These are phyloP conservation scores for Eulithis prunata DNA, from an alignment of 2,888 invertebrate genomes.

Conservation along the genomic window DNA sequence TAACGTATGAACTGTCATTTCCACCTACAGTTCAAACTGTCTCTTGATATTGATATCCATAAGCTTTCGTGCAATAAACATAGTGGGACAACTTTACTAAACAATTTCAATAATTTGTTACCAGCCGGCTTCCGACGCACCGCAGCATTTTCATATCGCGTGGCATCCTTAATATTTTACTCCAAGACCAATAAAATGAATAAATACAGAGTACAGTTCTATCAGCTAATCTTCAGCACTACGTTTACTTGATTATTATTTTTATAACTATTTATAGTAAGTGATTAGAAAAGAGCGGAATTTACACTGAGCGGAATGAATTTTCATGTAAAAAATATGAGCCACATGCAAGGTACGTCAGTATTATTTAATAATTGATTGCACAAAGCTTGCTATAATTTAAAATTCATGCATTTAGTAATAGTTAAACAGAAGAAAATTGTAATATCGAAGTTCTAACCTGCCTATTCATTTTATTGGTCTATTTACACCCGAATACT, in stretches of 20 bases:
- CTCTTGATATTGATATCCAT: not conserved
- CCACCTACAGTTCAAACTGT: not conserved
- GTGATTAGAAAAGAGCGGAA: not conserved
- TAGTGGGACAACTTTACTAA: slow-evolving; percentile 7
- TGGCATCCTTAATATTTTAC: slow-evolving; percentile 11
- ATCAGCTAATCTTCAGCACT: no score
- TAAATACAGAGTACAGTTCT: not conserved
- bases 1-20: no score
- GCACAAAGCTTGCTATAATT: not conserved
- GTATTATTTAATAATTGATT: not conserved
- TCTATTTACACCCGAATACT: not conserved
- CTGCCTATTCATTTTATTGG: slow-evolving; percentile 25
- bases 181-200: slow-evolving; percentile 23
- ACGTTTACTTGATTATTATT: no score
- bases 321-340: not conserved
- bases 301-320: slow-evolving; percentile 3
- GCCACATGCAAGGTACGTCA: not conserved
- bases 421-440: not conserved
- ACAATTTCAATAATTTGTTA: slow-evolving; percentile 17
- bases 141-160: slow-evolving; percentile 23
- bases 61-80: slow-evolving; percentile 20
- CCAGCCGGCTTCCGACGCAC: slow-evolving; percentile 25
- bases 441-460: not conserved
- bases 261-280: no score
- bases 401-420: not conserved